These are phyloP conservation scores for Clarias platycephalus DNA, from an alignment of 2,797 vertebrate genomes.

Conservation along the genomic window DNA sequence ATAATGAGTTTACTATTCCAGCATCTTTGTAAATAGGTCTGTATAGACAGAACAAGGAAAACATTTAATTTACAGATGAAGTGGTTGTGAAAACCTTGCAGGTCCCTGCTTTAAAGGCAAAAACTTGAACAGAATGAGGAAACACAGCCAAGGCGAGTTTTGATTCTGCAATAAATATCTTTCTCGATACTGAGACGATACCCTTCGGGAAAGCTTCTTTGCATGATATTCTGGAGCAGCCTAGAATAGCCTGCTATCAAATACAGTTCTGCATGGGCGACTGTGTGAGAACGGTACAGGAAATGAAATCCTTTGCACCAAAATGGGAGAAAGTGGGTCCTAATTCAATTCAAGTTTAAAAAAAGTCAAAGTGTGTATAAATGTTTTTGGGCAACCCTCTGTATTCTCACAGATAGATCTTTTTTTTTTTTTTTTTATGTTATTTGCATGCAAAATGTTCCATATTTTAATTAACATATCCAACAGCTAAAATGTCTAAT, in stretches of 20 bases:
- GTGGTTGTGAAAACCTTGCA: not conserved
- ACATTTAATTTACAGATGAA: not conserved
- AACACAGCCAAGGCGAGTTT: conserved; percentile 57
- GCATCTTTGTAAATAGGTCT: not conserved
- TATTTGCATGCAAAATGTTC: not conserved
- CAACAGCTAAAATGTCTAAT: not conserved
- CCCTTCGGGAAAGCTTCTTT: conserved; percentile 45
- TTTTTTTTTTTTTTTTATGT: not conserved
- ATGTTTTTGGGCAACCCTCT: too few species aligned
- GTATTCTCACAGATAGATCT: not conserved
- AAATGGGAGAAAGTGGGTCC: conserved; percentile 38
- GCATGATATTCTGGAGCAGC: conserved; percentile 61
- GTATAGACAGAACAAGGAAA: not conserved
- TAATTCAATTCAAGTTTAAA: too few species aligned
- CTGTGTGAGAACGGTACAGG: conserved; percentile 37
- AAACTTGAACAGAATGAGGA: conserved; percentile 5
- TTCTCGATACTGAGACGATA: conserved; percentile 59
- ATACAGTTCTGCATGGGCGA: conserved; percentile 61
- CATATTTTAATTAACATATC: not conserved
- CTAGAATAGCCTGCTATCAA: conserved; percentile 37
- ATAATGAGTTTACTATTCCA: not conserved
- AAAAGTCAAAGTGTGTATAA: too few species aligned
- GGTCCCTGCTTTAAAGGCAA: not conserved
- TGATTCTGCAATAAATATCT: conserved; percentile 64
- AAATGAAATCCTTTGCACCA: conserved; percentile 33